Evolutionary conservation across 2,797 vertebrate genomes (phyloP).

Genomic region (Morus bassanus): DNA sequence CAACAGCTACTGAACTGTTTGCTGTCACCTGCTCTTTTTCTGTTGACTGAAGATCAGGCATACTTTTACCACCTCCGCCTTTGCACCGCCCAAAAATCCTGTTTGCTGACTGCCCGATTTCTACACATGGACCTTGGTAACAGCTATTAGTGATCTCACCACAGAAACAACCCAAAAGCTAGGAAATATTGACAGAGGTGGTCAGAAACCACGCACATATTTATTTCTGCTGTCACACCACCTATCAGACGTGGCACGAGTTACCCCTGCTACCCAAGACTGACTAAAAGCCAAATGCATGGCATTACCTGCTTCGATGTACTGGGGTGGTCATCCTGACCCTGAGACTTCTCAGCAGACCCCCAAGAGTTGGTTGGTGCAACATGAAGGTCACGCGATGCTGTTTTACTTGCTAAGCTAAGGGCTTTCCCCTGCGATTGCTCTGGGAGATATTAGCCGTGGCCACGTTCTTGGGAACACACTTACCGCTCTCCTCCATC

Average conservation of each 20-base stretch:
- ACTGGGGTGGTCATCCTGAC: not conserved
- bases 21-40: slow-evolving; percentile 18
- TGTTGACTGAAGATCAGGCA: not conserved
- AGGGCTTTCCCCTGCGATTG: not conserved
- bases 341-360: not conserved
- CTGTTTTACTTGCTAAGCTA: not conserved
- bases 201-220: accelerated
- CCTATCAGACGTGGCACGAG: accelerated
- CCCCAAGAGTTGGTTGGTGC: not conserved
- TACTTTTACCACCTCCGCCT: not conserved
- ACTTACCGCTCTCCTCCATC: not conserved
- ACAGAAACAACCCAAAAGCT: not conserved
- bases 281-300: accelerated
- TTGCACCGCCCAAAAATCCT: not conserved
- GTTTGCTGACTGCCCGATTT: not conserved
- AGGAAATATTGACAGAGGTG: not conserved
- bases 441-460: not conserved
- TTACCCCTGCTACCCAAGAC: not conserved
- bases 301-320: not conserved
- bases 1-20: not conserved
- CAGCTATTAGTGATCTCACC: not conserved
- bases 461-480: not conserved
- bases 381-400: accelerated
- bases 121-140: not conserved
- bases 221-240: not conserved